phyloP scores from a whole-genome alignment of 2,113 vertebrate genomes.

The Apteryx mantelli region DNA sequence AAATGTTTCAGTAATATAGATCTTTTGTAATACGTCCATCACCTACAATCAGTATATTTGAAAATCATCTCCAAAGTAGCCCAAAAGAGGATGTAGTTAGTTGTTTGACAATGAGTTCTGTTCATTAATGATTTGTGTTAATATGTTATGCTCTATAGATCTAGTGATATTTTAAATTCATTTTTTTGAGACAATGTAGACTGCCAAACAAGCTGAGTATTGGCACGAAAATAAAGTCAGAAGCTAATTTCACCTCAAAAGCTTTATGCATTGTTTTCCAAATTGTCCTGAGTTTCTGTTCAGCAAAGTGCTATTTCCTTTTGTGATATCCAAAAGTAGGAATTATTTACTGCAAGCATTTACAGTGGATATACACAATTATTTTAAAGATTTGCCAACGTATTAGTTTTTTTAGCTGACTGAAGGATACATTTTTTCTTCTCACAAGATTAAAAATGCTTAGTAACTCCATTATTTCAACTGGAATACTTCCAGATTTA shows the following conservation, averaged over 20 bases:
- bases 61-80: not conserved
- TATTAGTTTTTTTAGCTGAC: not conserved
- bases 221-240: not conserved
- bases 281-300: not conserved
- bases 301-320: not conserved
- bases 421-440: slow-evolving; percentile 15
- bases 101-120: not conserved
- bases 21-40: not conserved
- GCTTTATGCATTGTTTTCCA: not conserved
- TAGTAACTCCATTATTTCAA: slow-evolving; percentile 41
- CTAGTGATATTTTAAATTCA: not conserved
- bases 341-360: slow-evolving; percentile 34
- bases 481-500: slow-evolving; percentile 58
- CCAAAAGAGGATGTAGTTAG: not conserved
- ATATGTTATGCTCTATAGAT: not conserved
- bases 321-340: not conserved
- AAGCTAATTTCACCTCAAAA: slow-evolving; percentile 27
- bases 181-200: not conserved
- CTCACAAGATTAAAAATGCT: slow-evolving; percentile 38
- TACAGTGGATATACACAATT: not conserved
- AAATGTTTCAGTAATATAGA: not conserved
- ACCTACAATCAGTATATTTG: not conserved
- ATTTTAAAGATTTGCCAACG: slow-evolving; percentile 21
- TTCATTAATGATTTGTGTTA: not conserved
- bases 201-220: not conserved